phyloP scores from a whole-genome alignment of 1,140 invertebrate species.

The Philopotamus ludificatus region DNA sequence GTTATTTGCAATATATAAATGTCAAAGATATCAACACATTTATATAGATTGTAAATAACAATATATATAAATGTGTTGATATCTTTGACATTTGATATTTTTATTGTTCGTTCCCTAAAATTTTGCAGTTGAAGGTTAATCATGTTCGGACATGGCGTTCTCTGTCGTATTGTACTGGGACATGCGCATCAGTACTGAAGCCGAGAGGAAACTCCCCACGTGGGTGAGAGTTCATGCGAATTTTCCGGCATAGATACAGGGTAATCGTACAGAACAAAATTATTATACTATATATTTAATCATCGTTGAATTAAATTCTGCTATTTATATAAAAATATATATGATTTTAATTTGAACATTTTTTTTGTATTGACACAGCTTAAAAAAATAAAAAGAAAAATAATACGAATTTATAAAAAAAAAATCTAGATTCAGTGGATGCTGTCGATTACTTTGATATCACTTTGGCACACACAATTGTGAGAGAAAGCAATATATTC shows the following conservation, averaged over 20 bases:
- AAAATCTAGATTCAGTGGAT: no score
- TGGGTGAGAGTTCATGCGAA: slow-evolving; percentile 17
- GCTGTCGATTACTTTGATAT: no score
- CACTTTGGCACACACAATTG: no score
- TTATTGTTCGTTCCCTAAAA: background rate
- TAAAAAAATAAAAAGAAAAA: no score
- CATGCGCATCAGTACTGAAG: slow-evolving; percentile 1
- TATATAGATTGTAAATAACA: background rate
- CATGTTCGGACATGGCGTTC: slow-evolving; percentile 5
- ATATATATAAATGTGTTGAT: background rate
- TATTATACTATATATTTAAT: no score
- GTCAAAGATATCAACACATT: background rate
- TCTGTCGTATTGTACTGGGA: background rate
- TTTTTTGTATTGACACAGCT: background rate
- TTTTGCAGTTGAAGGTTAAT: background rate
- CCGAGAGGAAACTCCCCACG: slow-evolving; percentile 22
- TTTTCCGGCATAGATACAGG: slow-evolving; percentile 13
- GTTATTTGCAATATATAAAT: background rate
- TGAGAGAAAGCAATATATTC: no score
- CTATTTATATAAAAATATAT: no score
- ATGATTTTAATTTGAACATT: no score
- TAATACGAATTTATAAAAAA: no score
- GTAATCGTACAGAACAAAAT: slow-evolving; percentile 4
- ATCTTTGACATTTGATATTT: no score
- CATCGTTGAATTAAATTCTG: no score